Evolutionary conservation across 2,888 invertebrate genomes (phyloP), one percentile per base, ranked within the genome.

Genomic region (Eledona agricola): DNA sequence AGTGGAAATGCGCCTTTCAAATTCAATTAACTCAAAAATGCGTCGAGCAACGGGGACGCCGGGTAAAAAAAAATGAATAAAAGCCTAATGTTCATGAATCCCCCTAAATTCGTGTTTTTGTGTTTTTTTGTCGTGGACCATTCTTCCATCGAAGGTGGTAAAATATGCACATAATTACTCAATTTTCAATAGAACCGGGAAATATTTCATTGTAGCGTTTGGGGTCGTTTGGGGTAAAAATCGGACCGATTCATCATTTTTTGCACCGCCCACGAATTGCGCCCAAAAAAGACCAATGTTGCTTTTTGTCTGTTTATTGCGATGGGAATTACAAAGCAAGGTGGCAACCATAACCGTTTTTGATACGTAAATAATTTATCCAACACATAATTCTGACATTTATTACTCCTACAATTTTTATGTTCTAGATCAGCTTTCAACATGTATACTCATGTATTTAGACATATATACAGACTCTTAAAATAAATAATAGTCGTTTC

Each of bases 1-100:
- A 71, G 71, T 70, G 72, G 71, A 71, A 72, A 68, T 68, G 67
- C 69, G 70, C 72, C 69, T 72, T 72, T 73, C 71, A 70, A 63
- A 70, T 69, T 60, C 70, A 72, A 73, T 72, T 73, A 73, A 71
- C 68, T 71, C 68, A 66, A 69, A 71, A 71, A 72, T 65, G 64
- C 65, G 64, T 61, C 54, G 59, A 58, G 47, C 54, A 64, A 58
- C 64, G 50, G 40, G 26, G 26, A 28, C 26, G 19, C 40, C 28
- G 40, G 9, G 16, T n/a, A 10, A 17, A 34, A 31, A 31, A 11
- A 19, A 19, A 19, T 19, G n/a, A 5, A 19, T 19, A 19, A 19
- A 5, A 19, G 4, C 4, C 4, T 19, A 19, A 5, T 19, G 20
- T 31, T 31, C 4, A 31, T 12, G 31, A 7, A 4, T 7, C 12